Evolutionary conservation across 2,113 vertebrate species (phyloP), one percentile per base, ranked within the genome.

Genomic region (Vulpes vulpes): DNA sequence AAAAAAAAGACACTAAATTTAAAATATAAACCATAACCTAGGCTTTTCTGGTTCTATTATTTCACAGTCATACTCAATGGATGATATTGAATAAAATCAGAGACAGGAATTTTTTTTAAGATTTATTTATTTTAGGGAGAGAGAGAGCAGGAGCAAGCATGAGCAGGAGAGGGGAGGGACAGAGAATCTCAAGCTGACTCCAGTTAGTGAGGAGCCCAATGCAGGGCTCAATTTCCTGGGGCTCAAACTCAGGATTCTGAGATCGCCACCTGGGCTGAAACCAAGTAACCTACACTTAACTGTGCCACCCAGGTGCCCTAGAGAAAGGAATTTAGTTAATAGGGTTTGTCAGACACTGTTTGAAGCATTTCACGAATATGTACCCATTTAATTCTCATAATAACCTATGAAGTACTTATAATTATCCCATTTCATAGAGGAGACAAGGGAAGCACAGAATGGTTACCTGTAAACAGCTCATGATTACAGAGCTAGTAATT

Each of bases 301-400:
- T 69, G n/a, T 3, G 9, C 17, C 17, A 35, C 32, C 1, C 32
- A 20, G 62, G 67, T 3, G 8, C 67, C 67, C n/a, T n/a, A 35
- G 19, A 69, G 67, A 69, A 69, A 35, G 67, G 67, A n/a, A 69
- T 69, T 69, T 93, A 93, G 51, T 73, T 93, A 79, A 93, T 0
- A 86, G 23, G 80, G 14, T 88, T 64, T 91, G 64, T 81, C 64
- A 86, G 64, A 35, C 12, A 62, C 23, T 83, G 22, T 79, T 95
- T 92, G 78, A 62, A 92, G 62, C 20, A 88, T 22, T 35, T 92
- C 89, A 80, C 55, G 79, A 96, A 65, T 71, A 89, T n/a, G 92
- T 86, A 90, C 25, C 62, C 15, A 90, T 67, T 81, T 49, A 90
- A 59, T 57, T 57, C 71, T 82, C 27, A 11, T 64, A 91, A 91